Evolutionary conservation across 2,888 invertebrate species (phyloP).

Genomic region (Labia minor): DNA sequence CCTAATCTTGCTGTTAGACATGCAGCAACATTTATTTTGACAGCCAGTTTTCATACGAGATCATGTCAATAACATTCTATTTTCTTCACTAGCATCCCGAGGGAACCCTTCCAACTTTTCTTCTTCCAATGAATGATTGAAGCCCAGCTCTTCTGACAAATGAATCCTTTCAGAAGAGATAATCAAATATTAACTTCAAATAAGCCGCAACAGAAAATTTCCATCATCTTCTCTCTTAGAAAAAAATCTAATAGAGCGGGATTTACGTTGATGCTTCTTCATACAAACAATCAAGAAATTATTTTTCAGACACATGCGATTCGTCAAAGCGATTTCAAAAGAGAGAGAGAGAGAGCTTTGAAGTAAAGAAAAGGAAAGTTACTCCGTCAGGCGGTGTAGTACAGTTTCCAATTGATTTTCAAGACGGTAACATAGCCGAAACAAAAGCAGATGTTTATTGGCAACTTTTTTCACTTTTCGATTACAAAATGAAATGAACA

Average conservation of each 20-base stretch:
- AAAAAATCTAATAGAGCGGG: neutral
- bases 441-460: too few relatives aligned
- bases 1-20: slow-evolving; percentile 36
- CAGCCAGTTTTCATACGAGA: neutral
- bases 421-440: too few relatives aligned
- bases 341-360: too few relatives aligned
- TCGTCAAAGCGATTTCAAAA: too few relatives aligned
- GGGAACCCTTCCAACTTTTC: neutral
- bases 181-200: neutral
- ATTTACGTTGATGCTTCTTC: neutral
- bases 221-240: neutral
- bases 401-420: too few relatives aligned
- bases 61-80: neutral
- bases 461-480: too few relatives aligned
- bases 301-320: too few relatives aligned
- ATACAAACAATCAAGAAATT: too few relatives aligned
- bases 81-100: neutral
- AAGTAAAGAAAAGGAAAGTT: too few relatives aligned
- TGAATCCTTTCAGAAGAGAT: neutral
- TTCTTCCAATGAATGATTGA: neutral
- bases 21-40: neutral
- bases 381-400: too few relatives aligned
- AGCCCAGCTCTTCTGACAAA: neutral
- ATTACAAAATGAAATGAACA: too few relatives aligned
- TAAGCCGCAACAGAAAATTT: neutral